Conservation (phyloP, 2,888 invertebrate species). For the Sinopyrophorus schimmeli region DNA sequence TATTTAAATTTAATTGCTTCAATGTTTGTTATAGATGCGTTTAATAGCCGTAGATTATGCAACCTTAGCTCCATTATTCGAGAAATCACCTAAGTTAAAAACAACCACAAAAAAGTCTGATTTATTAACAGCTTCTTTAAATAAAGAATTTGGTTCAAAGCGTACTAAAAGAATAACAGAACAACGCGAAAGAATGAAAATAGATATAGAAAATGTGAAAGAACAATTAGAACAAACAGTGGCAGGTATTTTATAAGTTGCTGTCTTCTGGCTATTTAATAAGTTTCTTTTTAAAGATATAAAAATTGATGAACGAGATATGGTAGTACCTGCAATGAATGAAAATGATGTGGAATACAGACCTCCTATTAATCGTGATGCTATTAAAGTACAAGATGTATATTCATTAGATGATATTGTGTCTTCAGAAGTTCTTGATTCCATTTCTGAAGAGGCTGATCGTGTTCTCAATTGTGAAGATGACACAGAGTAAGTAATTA, state of each 20-base stretch:
- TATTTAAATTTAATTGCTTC: not conserved
- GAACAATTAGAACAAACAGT: conserved; percentile 63
- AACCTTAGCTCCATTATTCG: conserved; percentile 20
- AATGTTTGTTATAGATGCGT: conserved; percentile 25
- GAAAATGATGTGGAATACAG: conserved; percentile 52
- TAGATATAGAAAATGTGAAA: conserved; percentile 61
- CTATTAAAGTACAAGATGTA: conserved; percentile 55
- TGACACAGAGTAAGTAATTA: conserved; percentile 18
- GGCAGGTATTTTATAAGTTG: conserved; percentile 50
- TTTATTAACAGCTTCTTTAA: conserved; percentile 53
- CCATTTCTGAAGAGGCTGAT: conserved; percentile 16
- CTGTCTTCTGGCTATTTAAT: not conserved
- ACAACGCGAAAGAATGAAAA: conserved; percentile 62
- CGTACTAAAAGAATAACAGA: conserved; percentile 62
- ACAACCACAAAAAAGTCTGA: conserved; percentile 24
- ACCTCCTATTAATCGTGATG: conserved; percentile 61
- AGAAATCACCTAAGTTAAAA: conserved; percentile 30
- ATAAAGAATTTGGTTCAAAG: conserved; percentile 69
- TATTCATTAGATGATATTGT: conserved; percentile 57
- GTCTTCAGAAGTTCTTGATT: conserved; percentile 43
- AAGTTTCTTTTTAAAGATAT: conserved; percentile 29
- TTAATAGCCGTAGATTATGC: conserved; percentile 32
- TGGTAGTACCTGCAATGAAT: conserved; percentile 49
- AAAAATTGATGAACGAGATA: conserved; percentile 45
- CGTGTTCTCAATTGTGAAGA: conserved; percentile 20